Evolutionary conservation across 2,113 vertebrate genomes (phyloP), one percentile per base, ranked within the genome.

Genomic region (Varanus komodoensis): DNA sequence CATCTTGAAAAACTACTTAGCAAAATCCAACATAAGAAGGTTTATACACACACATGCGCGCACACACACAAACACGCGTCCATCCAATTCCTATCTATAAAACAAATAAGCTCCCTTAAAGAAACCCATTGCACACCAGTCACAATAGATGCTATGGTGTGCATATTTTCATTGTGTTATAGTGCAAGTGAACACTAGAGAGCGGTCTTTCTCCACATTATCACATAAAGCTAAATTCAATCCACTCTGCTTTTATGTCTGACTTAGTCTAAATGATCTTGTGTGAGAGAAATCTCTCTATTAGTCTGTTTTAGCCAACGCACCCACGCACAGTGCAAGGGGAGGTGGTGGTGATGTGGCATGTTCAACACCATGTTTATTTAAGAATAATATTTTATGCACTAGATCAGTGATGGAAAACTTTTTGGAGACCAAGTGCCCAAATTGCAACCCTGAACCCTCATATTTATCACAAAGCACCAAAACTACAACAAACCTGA

Each of bases 201-300:
- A 86, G 95, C 95, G 95, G 91, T 89, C 84, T 94, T 89, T 82
- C 89, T 87, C 95, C 90, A 94, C 68, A 12, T 0, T n/a, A 12
- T 54, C 27, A n/a, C 27, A 75, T 3, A 7, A 0, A 50, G 48
- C 54, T 29, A 0, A 34, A 1, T 48, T 64, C 12, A 1, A 21
- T 0, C 3, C 0, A 69, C 61, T 54, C 29, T 7, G 34, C 34
- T 50, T 23, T 67, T n/a, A 32, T 44, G 87, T 27, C 48, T 82
- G 50, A 61, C 48, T 48, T 44, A 48, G 52, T 64, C 75, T 75
- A 67, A 9, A 75, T 23, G 75, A 48, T 9, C 54, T 74, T 83
- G 14, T 48, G 21, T 89, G 68, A 73, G 54, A 83, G 7, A 11
- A 8, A 32, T 44, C 1, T 0, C 14, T 84, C 17, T 17, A 17